Percentiles rank a stretch among this genome's conserved stretches.
Evolutionary conservation across 2,113 vertebrate genomes (phyloP).

Genomic region (Noctilio leporinus): DNA sequence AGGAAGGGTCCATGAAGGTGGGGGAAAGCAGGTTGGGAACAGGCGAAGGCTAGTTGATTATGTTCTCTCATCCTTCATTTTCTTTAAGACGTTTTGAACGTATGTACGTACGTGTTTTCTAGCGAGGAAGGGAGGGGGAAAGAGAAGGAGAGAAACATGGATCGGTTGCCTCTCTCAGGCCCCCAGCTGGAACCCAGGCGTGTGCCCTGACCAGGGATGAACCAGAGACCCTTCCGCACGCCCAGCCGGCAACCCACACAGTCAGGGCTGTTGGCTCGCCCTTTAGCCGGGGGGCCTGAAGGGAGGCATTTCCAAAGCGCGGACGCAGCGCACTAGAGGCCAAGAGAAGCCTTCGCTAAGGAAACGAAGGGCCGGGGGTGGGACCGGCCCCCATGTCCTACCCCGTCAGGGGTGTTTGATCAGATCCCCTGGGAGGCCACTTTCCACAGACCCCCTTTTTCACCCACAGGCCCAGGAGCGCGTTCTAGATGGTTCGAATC

Average conservation of each 20-base stretch:
- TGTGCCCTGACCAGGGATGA: too few species aligned
- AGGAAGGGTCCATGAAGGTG: not conserved
- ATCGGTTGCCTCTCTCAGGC: not conserved
- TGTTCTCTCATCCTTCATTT: too few species aligned
- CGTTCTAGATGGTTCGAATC: not conserved
- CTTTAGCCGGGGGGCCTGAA: too few species aligned
- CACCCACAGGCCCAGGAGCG: not conserved
- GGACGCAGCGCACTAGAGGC: not conserved
- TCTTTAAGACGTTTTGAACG: too few species aligned
- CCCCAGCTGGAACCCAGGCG: not conserved
- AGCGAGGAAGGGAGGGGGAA: too few species aligned
- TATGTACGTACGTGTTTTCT: too few species aligned
- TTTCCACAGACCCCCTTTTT: not conserved
- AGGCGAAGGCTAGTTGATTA: too few species aligned
- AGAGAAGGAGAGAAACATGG: not conserved
- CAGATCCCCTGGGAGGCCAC: not conserved
- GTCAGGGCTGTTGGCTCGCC: too few species aligned
- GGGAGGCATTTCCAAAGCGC: not conserved
- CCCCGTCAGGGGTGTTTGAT: not conserved
- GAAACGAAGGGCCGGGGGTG: not conserved
- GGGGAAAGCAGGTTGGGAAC: not conserved
- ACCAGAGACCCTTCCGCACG: too few species aligned
- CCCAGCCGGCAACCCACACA: too few species aligned
- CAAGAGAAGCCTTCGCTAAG: not conserved
- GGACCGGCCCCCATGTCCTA: not conserved